Percentiles rank a stretch among this genome's conserved stretches.
These are phyloP conservation scores for Parnassius apollo DNA, from an alignment of 2,888 invertebrate species.

Conservation along the genomic window DNA sequence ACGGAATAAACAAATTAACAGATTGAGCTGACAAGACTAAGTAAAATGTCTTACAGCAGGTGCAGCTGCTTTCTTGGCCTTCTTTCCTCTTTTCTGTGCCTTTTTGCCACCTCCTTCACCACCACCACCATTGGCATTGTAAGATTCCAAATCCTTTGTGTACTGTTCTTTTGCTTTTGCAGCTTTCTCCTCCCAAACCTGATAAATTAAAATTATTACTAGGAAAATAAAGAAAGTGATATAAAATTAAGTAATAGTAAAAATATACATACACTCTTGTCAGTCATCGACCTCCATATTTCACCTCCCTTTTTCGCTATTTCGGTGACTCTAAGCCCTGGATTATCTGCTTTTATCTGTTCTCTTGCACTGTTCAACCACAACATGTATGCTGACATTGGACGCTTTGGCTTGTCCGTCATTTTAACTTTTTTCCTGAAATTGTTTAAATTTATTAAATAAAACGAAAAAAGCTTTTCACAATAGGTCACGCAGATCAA, in stretches of 20 bases:
- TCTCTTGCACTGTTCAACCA: constrained; percentile 96
- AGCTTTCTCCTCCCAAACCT: constrained; percentile 96
- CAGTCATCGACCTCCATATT: constrained; percentile 94
- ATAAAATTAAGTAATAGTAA: constrained; percentile 3
- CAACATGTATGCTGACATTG: constrained; percentile 95
- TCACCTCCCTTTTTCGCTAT: constrained; percentile 97
- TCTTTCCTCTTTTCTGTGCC: constrained; percentile 81
- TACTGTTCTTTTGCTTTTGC: constrained; percentile 94
- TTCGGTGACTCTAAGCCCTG: constrained; percentile 95
- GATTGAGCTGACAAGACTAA: constrained; percentile 6
- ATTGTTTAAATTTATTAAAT: constrained; percentile 40
- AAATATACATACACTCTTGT: constrained; percentile 86
- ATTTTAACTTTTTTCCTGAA: constrained; percentile 84
- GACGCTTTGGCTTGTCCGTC: constrained; percentile 96
- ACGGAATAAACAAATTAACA: constrained; percentile 26
- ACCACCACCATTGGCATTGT: constrained; percentile 88
- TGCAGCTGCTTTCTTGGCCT: constrained; percentile 75
- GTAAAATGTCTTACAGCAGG: constrained; percentile 58
- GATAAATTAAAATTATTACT: constrained; percentile 31
- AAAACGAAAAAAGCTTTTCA: constrained; percentile 37
- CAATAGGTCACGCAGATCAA: constrained; percentile 58
- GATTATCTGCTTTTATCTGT: constrained; percentile 93
- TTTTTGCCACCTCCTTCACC: constrained; percentile 76
- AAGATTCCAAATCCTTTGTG: constrained; percentile 93
- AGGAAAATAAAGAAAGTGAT: constrained; percentile 24